Percentiles rank a stretch among this genome's conserved stretches.
Evolutionary conservation across 2,888 invertebrate species (phyloP).

Genomic region (Campoplex nolae): DNA sequence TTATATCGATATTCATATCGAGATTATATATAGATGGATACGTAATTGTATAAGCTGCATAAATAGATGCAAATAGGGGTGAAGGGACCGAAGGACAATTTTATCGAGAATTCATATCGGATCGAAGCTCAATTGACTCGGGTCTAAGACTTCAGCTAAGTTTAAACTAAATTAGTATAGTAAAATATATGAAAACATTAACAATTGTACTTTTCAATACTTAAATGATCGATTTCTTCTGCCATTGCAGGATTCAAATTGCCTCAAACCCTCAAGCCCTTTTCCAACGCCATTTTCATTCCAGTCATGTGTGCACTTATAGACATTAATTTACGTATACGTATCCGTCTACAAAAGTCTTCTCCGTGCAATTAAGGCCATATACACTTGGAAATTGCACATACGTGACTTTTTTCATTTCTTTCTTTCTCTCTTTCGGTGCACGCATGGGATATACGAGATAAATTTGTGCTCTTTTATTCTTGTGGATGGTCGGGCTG

Average conservation of each 20-base stretch:
- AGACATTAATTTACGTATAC: constrained; percentile 1
- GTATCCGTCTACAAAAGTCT: constrained; percentile 36
- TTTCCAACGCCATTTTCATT: constrained; percentile 24
- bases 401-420: constrained; percentile 70
- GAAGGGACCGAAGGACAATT: not conserved
- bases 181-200: not conserved
- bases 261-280: constrained; percentile 16
- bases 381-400: constrained; percentile 64
- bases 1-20: constrained; percentile 15
- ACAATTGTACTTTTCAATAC: not conserved
- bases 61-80: not conserved
- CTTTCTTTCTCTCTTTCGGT: constrained; percentile 44
- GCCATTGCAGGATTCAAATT: not conserved
- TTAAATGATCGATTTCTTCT: not conserved
- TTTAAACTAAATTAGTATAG: not conserved
- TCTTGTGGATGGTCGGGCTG: constrained; percentile 22
- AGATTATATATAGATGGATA: constrained; percentile 3
- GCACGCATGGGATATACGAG: constrained; percentile 31
- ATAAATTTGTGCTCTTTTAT: constrained; percentile 38
- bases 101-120: not conserved
- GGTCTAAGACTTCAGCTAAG: not conserved
- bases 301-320: not conserved
- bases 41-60: not conserved
- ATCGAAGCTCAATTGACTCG: not conserved
- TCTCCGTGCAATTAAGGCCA: constrained; percentile 62